These are phyloP conservation scores for Phrynocephalus versicolor DNA, from an alignment of 2,113 vertebrate genomes.

Conservation along the genomic window DNA sequence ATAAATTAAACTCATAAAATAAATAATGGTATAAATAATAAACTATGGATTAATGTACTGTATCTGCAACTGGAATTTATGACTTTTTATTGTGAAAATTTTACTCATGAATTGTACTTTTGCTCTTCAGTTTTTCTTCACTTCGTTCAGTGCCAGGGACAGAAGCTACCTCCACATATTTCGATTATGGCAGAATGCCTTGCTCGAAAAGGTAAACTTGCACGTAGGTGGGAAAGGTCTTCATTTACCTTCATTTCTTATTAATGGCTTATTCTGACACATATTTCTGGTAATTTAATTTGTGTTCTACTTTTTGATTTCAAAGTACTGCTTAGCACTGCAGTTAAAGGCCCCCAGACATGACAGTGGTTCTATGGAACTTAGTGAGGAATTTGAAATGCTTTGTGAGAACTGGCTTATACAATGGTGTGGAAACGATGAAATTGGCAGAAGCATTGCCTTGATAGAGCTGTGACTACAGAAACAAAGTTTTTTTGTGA, in stretches of 20 bases:
- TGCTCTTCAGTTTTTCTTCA: slow-evolving; percentile 87
- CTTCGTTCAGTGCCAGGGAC: slow-evolving; percentile 90
- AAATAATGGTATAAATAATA: background rate
- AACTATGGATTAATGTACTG: background rate
- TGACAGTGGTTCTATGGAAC: background rate
- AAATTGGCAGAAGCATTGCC: background rate
- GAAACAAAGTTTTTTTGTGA: no score
- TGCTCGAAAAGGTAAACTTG: slow-evolving; percentile 86
- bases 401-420: background rate
- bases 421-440: background rate
- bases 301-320: background rate
- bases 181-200: slow-evolving; percentile 91
- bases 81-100: background rate
- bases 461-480: no score
- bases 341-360: no score
- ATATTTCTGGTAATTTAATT: background rate
- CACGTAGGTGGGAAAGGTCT: background rate
- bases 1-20: background rate
- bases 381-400: background rate
- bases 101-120: background rate
- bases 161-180: slow-evolving; percentile 90
- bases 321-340: background rate
- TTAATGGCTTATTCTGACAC: background rate
- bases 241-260: background rate
- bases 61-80: background rate